phyloP scores from a whole-genome alignment of 2,888 invertebrate genomes.

The Chelonus formosanus region DNA sequence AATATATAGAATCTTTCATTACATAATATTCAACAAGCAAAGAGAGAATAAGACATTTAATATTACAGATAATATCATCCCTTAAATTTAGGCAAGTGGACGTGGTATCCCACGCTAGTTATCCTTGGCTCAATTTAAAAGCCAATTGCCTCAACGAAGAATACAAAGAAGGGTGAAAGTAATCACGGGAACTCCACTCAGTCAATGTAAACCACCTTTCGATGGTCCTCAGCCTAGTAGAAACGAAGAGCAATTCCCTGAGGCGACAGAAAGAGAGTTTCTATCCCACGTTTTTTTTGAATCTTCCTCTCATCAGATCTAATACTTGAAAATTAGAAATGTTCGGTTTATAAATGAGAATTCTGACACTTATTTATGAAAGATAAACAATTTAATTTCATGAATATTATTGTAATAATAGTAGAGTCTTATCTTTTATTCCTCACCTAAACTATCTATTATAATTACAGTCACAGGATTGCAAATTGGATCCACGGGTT shows the following conservation, averaged over 20 bases:
- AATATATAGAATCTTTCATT: too few species aligned
- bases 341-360: neutral
- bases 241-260: constrained; percentile 46
- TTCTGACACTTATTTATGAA: neutral
- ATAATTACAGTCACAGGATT: too few species aligned
- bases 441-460: too few species aligned
- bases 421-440: too few species aligned
- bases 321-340: constrained; percentile 3
- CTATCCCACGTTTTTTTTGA: constrained; percentile 41
- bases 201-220: constrained; percentile 56
- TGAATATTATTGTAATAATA: neutral
- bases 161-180: constrained; percentile 52
- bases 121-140: constrained; percentile 49
- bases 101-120: constrained; percentile 40
- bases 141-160: constrained; percentile 52
- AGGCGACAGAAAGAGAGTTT: constrained; percentile 39
- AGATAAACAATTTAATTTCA: neutral
- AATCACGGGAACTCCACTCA: constrained; percentile 52
- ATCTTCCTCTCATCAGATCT: constrained; percentile 35
- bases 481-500: too few species aligned
- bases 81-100: constrained; percentile 9
- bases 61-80: neutral
- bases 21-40: too few species aligned
- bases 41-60: too few species aligned
- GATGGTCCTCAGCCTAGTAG: constrained; percentile 49